Conservation (phyloP, 2,113 vertebrate species). For the Mus spicilegus region DNA sequence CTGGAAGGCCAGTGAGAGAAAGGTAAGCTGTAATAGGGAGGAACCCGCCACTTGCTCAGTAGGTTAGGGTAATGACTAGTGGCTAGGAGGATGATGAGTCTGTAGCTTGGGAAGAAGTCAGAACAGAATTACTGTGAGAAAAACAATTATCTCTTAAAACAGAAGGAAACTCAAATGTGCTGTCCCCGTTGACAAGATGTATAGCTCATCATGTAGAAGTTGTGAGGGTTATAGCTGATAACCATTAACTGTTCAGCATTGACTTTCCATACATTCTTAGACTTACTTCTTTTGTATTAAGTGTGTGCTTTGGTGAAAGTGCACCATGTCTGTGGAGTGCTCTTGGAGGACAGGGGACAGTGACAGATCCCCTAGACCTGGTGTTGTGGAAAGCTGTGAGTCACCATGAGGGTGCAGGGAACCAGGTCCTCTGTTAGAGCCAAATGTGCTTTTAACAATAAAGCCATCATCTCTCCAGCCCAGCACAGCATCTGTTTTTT, state of each 20-base stretch:
- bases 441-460: not conserved
- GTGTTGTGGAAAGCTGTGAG: not conserved
- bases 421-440: not conserved
- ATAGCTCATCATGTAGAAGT: not conserved
- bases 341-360: not conserved
- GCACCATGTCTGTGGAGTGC: not conserved
- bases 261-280: not conserved
- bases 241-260: not conserved
- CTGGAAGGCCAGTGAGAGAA: slow-evolving; percentile 18
- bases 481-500: not conserved
- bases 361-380: not conserved
- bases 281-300: not conserved
- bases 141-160: slow-evolving; percentile 42
- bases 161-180: not conserved
- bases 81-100: not conserved
- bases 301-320: not conserved
- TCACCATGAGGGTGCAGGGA: no score
- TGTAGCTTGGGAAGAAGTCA: slow-evolving; percentile 36
- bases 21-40: not conserved
- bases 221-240: not conserved
- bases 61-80: not conserved
- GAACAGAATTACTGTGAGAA: slow-evolving; percentile 7
- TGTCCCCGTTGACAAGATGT: slow-evolving; percentile 10
- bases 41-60: not conserved
- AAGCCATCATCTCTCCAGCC: not conserved